These are phyloP conservation scores for Antigone vipio DNA, from an alignment of 2,113 vertebrate genomes.

Conservation along the genomic window DNA sequence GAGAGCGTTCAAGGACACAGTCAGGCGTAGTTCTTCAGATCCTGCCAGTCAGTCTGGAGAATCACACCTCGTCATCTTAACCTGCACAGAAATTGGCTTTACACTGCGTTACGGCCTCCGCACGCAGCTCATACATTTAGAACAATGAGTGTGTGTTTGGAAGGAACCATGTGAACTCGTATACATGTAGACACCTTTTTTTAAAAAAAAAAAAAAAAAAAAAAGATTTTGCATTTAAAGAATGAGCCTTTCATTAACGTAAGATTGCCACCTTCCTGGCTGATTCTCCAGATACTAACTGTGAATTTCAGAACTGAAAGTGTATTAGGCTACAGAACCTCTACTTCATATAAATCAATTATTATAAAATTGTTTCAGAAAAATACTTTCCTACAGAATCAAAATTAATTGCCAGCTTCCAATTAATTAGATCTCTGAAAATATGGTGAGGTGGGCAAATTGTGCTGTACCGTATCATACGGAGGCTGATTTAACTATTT, in stretches of 20 bases:
- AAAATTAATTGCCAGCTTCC: not conserved
- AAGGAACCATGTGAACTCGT: not conserved
- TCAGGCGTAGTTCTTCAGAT: not conserved
- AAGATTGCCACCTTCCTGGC: not conserved
- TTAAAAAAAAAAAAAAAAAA: too few species aligned
- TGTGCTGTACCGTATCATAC: not conserved
- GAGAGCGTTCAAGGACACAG: not conserved
- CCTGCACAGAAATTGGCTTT: not conserved
- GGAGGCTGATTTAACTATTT: not conserved
- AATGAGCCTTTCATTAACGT: not conserved
- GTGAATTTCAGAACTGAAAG: not conserved
- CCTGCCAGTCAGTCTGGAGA: not conserved
- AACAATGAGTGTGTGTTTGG: not conserved
- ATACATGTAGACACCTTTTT: not conserved
- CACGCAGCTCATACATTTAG: not conserved
- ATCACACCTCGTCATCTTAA: not conserved
- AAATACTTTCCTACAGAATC: not conserved
- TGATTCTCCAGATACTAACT: not conserved
- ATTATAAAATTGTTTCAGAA: not conserved
- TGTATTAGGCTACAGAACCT: not conserved
- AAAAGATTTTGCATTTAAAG: not conserved
- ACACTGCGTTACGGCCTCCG: not conserved
- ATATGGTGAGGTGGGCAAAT: not conserved
- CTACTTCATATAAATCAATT: not conserved
- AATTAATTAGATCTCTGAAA: constrained; percentile 16